Conservation (phyloP, 2,888 invertebrate genomes). For the Cancer borealis region DNA sequence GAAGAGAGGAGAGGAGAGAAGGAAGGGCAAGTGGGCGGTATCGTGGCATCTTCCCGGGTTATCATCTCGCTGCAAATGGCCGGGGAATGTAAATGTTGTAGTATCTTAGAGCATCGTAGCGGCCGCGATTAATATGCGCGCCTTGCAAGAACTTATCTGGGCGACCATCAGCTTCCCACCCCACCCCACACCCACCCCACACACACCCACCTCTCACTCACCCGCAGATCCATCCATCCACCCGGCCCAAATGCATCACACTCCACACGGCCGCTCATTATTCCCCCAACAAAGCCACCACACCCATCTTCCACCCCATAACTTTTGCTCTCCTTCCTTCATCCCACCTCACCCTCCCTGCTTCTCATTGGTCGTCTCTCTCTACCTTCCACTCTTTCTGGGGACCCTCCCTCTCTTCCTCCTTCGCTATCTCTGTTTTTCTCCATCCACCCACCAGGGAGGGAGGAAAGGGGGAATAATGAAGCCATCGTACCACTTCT, state of each 20-base stretch:
- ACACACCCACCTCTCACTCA: background rate
- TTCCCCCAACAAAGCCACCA: constrained; percentile 21
- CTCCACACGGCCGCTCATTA: background rate
- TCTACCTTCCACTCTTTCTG: background rate
- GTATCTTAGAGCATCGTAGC: constrained; percentile 60
- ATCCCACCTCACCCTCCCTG: background rate
- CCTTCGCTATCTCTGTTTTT: background rate
- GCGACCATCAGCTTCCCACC: constrained; percentile 53
- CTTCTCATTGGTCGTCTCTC: background rate
- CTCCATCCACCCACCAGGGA: background rate
- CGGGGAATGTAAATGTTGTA: constrained; percentile 55
- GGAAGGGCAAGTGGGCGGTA: constrained; percentile 4
- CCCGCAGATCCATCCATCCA: constrained; percentile 28
- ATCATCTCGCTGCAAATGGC: constrained; percentile 59
- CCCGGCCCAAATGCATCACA: no score
- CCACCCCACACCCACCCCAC: background rate
- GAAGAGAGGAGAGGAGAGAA: background rate
- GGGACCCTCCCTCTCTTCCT: background rate
- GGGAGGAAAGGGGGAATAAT: constrained; percentile 11
- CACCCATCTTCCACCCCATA: constrained; percentile 29
- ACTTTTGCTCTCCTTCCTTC: background rate
- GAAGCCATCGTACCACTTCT: background rate
- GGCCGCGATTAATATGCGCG: constrained; percentile 59
- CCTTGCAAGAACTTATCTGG: constrained; percentile 49
- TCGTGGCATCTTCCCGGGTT: constrained; percentile 41